A percentile compares a stretch with the other conserved stretches of the same genome.
phyloP scores from a whole-genome alignment of 2,113 vertebrate genomes.

The Sylvia atricapilla region DNA sequence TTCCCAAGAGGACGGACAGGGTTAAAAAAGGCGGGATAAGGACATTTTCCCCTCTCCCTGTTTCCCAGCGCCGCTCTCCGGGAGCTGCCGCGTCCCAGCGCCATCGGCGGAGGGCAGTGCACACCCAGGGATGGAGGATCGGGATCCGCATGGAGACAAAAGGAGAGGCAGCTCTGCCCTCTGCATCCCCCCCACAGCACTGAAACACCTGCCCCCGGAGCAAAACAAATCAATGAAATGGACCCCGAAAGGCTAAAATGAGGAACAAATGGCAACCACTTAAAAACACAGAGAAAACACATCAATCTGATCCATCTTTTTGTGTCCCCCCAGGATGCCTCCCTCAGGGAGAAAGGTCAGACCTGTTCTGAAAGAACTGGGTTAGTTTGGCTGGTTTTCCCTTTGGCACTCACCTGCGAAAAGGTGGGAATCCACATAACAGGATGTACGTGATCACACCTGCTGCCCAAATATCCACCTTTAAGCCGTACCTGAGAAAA shows the following conservation, averaged over 20 bases:
- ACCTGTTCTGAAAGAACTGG: not conserved
- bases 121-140: accelerated
- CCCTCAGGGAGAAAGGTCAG: not conserved
- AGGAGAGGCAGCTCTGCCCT: not conserved
- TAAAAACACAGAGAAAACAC: not conserved
- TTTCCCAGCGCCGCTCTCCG: not conserved
- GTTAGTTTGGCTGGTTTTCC: not conserved
- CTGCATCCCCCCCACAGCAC: accelerated
- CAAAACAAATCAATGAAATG: not conserved
- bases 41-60: not conserved
- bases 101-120: slow-evolving; percentile 49
- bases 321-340: not conserved
- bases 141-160: not conserved
- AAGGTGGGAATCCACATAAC: slow-evolving; percentile 96
- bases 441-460: slow-evolving; percentile 98
- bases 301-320: not conserved
- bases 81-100: not conserved
- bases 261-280: not conserved
- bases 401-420: slow-evolving; percentile 84
- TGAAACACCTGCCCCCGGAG: not conserved
- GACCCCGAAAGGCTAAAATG: not conserved
- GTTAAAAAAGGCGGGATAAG: not conserved
- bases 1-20: no score
- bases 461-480: slow-evolving; percentile 97
- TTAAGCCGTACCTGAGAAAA: slow-evolving; percentile 88